Percentiles rank a stretch among this genome's conserved stretches.
Conservation (phyloP, 2,888 invertebrate genomes). For the Trichogramma dendrolimi region DNA sequence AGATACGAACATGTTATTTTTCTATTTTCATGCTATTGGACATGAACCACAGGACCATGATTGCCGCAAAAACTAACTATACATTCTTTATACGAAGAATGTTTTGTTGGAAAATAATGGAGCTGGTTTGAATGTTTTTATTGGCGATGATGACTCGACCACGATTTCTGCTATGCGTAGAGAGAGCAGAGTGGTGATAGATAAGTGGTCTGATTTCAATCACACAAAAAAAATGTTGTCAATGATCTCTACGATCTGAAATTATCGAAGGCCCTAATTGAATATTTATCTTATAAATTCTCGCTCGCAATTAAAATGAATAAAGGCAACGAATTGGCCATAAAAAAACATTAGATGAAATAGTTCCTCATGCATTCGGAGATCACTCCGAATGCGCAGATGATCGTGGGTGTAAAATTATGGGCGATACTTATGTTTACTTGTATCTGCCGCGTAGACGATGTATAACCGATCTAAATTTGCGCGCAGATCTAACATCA, state of each 20-base stretch:
- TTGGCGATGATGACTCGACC: conserved; percentile 8
- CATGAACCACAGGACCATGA: too few species aligned
- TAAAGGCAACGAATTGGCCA: conserved; percentile 8
- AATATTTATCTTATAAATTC: conserved; percentile 19
- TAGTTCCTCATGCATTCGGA: conserved; percentile 19
- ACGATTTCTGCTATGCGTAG: conserved; percentile 1
- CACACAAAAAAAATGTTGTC: background rate
- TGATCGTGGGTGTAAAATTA: background rate
- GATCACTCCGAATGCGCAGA: conserved; percentile 14
- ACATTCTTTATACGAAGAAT: too few species aligned
- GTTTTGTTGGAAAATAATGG: too few species aligned
- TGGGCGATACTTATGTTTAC: background rate
- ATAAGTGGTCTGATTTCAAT: conserved; percentile 28
- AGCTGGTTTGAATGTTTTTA: too few species aligned
- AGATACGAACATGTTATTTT: too few species aligned
- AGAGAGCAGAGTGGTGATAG: conserved; percentile 15
- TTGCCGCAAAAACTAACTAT: too few species aligned
- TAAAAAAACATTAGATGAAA: conserved; percentile 16
- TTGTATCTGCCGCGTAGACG: background rate
- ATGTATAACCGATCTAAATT: background rate
- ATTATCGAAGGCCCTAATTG: background rate
- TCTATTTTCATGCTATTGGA: too few species aligned
- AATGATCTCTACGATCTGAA: conserved; percentile 3
- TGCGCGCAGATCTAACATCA: background rate
- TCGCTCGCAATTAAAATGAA: conserved; percentile 8